These are phyloP conservation scores for Lepus oiostolus DNA, from an alignment of 2,797 vertebrate species.

Conservation along the genomic window DNA sequence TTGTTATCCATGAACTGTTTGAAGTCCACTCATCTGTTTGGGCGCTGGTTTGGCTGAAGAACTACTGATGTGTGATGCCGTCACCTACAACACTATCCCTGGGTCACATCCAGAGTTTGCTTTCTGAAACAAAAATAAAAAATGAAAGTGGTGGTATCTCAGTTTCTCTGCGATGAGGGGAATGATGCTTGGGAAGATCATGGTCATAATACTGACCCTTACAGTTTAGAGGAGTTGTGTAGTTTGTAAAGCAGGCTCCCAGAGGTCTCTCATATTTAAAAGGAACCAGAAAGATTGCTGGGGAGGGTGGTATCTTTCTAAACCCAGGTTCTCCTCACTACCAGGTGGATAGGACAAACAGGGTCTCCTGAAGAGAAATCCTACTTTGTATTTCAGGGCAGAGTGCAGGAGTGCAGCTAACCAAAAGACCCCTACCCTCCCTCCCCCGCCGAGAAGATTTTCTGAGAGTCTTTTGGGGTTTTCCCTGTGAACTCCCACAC, in stretches of 20 bases:
- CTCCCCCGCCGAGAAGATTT: fast-evolving
- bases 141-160: background rate
- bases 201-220: background rate
- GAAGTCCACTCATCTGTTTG: background rate
- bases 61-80: background rate
- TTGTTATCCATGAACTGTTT: too few species aligned
- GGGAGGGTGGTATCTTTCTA: background rate
- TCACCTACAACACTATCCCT: background rate
- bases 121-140: background rate
- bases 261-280: background rate
- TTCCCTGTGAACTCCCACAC: background rate
- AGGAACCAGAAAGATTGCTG: background rate
- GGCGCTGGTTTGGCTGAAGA: background rate
- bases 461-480: background rate
- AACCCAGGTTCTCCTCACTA: background rate
- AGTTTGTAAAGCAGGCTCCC: background rate
- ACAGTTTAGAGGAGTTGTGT: background rate
- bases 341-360: background rate
- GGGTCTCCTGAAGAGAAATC: background rate
- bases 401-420: fast-evolving
- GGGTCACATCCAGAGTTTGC: background rate
- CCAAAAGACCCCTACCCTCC: background rate
- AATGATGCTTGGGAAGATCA: background rate
- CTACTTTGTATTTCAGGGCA: background rate
- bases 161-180: background rate